These are phyloP conservation scores for Corythoichthys intestinalis DNA, from an alignment of 2,113 vertebrate genomes.

Conservation along the genomic window DNA sequence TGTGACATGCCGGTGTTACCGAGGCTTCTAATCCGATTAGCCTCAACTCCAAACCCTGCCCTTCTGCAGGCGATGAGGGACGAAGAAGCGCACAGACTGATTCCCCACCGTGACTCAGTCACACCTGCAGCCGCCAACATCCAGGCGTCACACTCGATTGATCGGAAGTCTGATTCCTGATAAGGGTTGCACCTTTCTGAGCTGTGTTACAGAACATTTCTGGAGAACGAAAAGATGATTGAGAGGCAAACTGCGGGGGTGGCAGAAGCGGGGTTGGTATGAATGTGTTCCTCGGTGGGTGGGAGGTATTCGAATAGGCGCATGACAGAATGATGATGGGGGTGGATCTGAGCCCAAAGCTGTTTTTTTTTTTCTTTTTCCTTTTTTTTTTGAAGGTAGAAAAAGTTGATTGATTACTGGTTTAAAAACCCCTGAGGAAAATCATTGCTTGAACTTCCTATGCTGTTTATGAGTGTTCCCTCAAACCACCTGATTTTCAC, in stretches of 20 bases:
- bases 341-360: slow-evolving; percentile 49
- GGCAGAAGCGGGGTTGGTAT: slow-evolving; percentile 22
- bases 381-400: slow-evolving; percentile 27
- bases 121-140: slow-evolving; percentile 58
- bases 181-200: slow-evolving; percentile 39
- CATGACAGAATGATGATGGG: slow-evolving; percentile 55
- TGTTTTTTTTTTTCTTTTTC: slow-evolving; percentile 26
- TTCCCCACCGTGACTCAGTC: slow-evolving; percentile 20
- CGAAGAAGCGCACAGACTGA: slow-evolving; percentile 7
- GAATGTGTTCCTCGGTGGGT: slow-evolving; percentile 22
- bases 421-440: slow-evolving; percentile 24
- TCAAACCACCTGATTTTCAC: neutral
- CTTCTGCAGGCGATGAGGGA: slow-evolving; percentile 53
- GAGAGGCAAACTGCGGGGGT: slow-evolving; percentile 33
- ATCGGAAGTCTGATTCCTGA: slow-evolving; percentile 60
- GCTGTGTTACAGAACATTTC: slow-evolving; percentile 21
- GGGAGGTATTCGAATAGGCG: slow-evolving; percentile 19
- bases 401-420: slow-evolving; percentile 59
- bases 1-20: slow-evolving; percentile 45
- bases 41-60: slow-evolving; percentile 47
- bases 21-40: slow-evolving; percentile 60
- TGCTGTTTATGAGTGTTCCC: slow-evolving; percentile 29
- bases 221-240: slow-evolving; percentile 20
- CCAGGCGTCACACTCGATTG: slow-evolving; percentile 55
- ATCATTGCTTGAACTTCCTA: slow-evolving; percentile 50